These are phyloP conservation scores for Harpalus rufipes DNA, from an alignment of 2,888 invertebrate genomes.

Conservation along the genomic window DNA sequence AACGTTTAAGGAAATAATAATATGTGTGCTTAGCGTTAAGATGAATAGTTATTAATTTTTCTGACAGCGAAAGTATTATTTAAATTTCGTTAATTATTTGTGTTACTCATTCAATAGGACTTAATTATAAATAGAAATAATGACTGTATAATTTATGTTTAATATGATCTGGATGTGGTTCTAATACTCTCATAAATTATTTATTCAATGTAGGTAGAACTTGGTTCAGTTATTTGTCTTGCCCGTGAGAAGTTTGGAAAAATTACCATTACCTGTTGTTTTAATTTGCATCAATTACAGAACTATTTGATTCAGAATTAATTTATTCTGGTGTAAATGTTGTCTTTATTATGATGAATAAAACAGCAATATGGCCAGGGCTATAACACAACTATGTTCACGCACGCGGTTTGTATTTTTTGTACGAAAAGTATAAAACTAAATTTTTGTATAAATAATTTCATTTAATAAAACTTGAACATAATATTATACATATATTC, in stretches of 20 bases:
- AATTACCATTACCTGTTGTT: neutral
- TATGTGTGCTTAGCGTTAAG: conserved; percentile 3
- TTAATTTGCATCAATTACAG: no score
- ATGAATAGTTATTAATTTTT: conserved; percentile 39
- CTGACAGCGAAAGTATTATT: conserved; percentile 37
- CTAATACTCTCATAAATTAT: conserved; percentile 26
- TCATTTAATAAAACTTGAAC: no score
- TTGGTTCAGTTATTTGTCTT: neutral
- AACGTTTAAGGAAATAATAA: conserved; percentile 28
- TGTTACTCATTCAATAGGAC: conserved; percentile 28
- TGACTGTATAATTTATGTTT: conserved; percentile 30
- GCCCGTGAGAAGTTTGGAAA: neutral
- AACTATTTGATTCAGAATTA: no score
- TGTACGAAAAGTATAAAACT: no score
- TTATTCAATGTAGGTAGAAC: conserved; percentile 1
- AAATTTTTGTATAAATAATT: no score
- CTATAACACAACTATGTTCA: no score
- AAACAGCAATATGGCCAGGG: no score
- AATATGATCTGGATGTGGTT: conserved; percentile 21
- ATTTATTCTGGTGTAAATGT: no score
- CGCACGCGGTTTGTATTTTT: no score
- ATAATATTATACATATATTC: no score
- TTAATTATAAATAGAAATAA: conserved; percentile 43
- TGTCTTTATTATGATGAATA: no score
- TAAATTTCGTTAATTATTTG: conserved; percentile 29